Conservation (phyloP, 2,113 vertebrate genomes). For the Synodontis membranacea region DNA sequence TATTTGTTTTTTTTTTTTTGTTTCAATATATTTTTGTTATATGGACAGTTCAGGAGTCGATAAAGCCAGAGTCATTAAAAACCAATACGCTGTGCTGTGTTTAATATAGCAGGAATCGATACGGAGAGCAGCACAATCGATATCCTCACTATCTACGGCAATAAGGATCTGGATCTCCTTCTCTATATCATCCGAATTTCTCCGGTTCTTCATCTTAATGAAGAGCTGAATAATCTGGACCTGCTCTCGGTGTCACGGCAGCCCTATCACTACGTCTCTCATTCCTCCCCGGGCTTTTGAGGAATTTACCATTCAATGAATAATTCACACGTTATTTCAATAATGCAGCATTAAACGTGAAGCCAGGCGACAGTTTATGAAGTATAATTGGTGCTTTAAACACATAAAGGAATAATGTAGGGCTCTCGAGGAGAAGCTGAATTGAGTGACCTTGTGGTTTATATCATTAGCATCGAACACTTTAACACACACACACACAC, state of each 20-base stretch:
- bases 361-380: conserved; percentile 36
- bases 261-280: background rate
- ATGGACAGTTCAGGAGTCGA: background rate
- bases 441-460: conserved; percentile 68
- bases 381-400: conserved; percentile 55
- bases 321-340: conserved; percentile 45
- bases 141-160: background rate
- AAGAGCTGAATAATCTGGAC: conserved; percentile 8
- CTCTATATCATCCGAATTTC: conserved; percentile 23
- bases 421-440: conserved; percentile 43
- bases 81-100: background rate
- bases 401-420: conserved; percentile 66
- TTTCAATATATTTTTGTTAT: background rate
- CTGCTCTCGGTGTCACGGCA: conserved; percentile 2
- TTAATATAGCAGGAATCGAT: background rate
- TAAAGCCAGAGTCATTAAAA: background rate
- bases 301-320: conserved; percentile 39
- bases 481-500: conserved; percentile 39
- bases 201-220: background rate
- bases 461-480: conserved; percentile 70
- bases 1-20: background rate
- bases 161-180: background rate
- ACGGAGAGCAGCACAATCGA: background rate
- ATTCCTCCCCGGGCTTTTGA: conserved; percentile 8
- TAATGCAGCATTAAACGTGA: conserved; percentile 41